Base-by-base conservation (phyloP, 2,113 vertebrate species). In the Microtus oregoni region DNA sequence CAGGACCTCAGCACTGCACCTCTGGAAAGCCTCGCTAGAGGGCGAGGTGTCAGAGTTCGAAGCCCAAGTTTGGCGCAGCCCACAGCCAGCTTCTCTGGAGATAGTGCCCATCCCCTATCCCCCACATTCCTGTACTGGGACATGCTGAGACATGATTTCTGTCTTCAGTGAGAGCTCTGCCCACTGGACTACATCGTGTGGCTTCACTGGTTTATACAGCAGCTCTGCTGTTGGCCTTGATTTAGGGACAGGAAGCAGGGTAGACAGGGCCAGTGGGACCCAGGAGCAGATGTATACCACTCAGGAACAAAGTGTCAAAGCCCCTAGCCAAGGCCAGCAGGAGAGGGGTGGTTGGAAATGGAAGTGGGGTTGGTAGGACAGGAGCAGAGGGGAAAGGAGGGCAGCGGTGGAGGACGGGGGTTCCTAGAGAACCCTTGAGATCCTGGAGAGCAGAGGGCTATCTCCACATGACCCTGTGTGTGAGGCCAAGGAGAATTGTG, bases 401-500 rank as follows among this genome's bases (percentile, higher is more conserved):
- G 12, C 55, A 1, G 50, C 1, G 0, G 35, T 11, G 8, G 10
- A 20, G 7, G 0, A 28, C 20, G 0, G 5, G 4, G 1, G 35
- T 15, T 87, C 68, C 38, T 1, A 7, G 8, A 30, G 41, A 72
- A 8, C 19, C 70, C 19, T 38, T n/a, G 50, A 73, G 44, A 65
- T 19, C 30, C 26, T 17, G 15, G 41, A 20, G 17, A 44, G 6
- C 52, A n/a, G n/a, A 68, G 17, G 22, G 12, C 26, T 8, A 15
- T 22, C 35, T 38, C 68, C 35, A 38, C 6, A 35, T 2, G 65
- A 13, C 11, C 85, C 85, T 35, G 41, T 70, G 20, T 35, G 63
- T n/a, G 65, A 70, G 30, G 13, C 41, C 20, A 32, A 35, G 41
- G 63, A 47, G 41, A 12, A 75, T 2, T 72, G 22, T 32, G n/a